Evolutionary conservation across 2,888 invertebrate genomes (phyloP).

Genomic region (Heliothis peltigera): DNA sequence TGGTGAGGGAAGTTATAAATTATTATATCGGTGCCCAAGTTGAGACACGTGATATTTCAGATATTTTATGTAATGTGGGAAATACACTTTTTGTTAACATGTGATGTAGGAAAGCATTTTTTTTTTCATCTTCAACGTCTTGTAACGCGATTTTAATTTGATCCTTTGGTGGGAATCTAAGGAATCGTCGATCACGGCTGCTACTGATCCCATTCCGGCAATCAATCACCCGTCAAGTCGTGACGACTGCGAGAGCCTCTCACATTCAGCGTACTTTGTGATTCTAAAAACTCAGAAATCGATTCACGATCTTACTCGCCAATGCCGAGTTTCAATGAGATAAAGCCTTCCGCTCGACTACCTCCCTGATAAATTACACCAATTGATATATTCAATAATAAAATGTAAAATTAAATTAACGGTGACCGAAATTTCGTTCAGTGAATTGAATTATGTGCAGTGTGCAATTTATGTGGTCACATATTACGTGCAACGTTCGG

Average conservation of each 20-base stretch:
- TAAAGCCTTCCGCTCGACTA: slow-evolving; percentile 40
- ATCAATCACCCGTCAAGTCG: slow-evolving; percentile 59
- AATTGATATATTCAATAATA: slow-evolving; percentile 47
- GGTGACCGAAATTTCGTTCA: slow-evolving; percentile 54
- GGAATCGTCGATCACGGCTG: slow-evolving; percentile 46
- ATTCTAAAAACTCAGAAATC: slow-evolving; percentile 54
- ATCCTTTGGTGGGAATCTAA: slow-evolving; percentile 13
- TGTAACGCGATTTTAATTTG: slow-evolving; percentile 21
- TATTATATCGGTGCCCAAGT: slow-evolving; percentile 2
- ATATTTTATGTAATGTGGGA: too few species aligned
- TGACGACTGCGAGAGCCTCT: slow-evolving; percentile 49
- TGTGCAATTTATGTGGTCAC: slow-evolving; percentile 58
- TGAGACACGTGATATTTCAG: too few species aligned
- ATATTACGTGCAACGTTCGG: slow-evolving; percentile 56
- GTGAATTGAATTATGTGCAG: slow-evolving; percentile 49
- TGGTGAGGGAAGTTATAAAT: slow-evolving; percentile 16
- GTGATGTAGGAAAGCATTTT: not conserved
- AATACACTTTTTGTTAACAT: not conserved
- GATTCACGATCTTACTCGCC: slow-evolving; percentile 48
- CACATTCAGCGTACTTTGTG: slow-evolving; percentile 55
- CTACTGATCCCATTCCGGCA: slow-evolving; percentile 45
- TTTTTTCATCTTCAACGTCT: slow-evolving; percentile 4
- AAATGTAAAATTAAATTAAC: slow-evolving; percentile 53
- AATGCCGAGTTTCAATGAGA: slow-evolving; percentile 39
- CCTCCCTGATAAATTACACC: slow-evolving; percentile 45